Evolutionary conservation across 92 coral and sea anemone species (phyloP).

Genomic region (Porites cylindrica): DNA sequence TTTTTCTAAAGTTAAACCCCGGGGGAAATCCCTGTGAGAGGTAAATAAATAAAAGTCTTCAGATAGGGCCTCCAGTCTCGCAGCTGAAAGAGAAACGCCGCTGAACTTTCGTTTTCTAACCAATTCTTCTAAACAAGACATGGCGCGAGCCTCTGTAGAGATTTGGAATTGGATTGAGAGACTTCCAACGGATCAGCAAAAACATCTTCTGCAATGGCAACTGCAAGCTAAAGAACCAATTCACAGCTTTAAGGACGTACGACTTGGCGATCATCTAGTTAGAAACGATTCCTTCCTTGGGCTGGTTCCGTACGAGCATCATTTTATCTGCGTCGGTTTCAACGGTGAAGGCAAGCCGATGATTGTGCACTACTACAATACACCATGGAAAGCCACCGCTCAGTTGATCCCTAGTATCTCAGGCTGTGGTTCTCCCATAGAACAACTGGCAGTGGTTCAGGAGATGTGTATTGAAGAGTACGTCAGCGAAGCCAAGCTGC

Average conservation of each 20-base stretch:
- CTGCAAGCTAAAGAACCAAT: slow-evolving; percentile 16
- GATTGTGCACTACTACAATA: slow-evolving; percentile 38
- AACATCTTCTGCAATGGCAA: background rate
- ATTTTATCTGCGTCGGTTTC: slow-evolving; percentile 29
- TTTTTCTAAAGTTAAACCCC: too few species aligned
- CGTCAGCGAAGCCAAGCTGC: slow-evolving; percentile 42
- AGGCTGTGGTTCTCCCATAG: background rate
- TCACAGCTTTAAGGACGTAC: background rate
- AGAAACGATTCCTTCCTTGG: background rate
- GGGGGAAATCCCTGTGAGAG: too few species aligned
- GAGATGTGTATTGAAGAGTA: slow-evolving; percentile 37
- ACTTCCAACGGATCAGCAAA: background rate
- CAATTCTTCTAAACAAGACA: too few species aligned
- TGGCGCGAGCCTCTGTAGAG: too few species aligned
- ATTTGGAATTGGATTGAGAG: too few species aligned
- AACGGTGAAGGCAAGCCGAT: slow-evolving; percentile 6
- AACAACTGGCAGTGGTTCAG: slow-evolving; percentile 11
- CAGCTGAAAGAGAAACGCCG: too few species aligned
- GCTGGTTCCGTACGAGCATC: slow-evolving; percentile 24
- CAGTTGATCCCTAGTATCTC: background rate
- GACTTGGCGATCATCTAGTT: slow-evolving; percentile 17
- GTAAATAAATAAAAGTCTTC: too few species aligned
- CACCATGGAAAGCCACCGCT: background rate
- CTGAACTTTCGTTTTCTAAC: too few species aligned
- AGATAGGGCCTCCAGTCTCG: too few species aligned